Percentiles rank a stretch among this genome's conserved stretches.
phyloP scores from a whole-genome alignment of 2,888 invertebrate species.

The Lithophane socia region DNA sequence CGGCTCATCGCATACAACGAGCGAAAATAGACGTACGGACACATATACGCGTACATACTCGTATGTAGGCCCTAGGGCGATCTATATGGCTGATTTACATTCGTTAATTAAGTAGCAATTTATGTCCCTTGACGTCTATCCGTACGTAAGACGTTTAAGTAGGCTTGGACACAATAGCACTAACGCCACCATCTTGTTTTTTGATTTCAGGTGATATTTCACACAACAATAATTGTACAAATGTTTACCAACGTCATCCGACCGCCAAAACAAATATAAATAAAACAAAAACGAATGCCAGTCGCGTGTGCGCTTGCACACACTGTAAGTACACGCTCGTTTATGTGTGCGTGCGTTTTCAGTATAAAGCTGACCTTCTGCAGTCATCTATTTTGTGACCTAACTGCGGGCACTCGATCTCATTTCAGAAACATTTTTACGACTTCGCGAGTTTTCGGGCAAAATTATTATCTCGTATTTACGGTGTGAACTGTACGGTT shows the following conservation, averaged over 20 bases:
- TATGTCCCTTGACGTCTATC: background rate
- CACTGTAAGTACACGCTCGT: background rate
- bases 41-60: background rate
- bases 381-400: background rate
- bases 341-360: background rate
- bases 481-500: slow-evolving; percentile 46
- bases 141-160: too few relatives aligned
- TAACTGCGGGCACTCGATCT: slow-evolving; percentile 39
- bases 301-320: background rate
- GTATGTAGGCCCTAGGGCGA: background rate
- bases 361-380: background rate
- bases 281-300: background rate
- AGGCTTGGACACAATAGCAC: too few relatives aligned
- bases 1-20: background rate
- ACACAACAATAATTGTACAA: background rate
- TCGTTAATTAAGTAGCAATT: background rate
- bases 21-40: background rate
- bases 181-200: background rate
- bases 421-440: slow-evolving; percentile 56
- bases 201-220: background rate
- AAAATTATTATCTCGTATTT: slow-evolving; percentile 54
- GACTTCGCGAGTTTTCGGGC: slow-evolving; percentile 41
- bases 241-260: too few relatives aligned
- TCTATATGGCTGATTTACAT: background rate
- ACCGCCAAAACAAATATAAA: background rate